Percentiles rank a stretch among this genome's conserved stretches.
phyloP scores from a whole-genome alignment of 2,113 vertebrate genomes.

The Cyanoramphus novaezelandiae region DNA sequence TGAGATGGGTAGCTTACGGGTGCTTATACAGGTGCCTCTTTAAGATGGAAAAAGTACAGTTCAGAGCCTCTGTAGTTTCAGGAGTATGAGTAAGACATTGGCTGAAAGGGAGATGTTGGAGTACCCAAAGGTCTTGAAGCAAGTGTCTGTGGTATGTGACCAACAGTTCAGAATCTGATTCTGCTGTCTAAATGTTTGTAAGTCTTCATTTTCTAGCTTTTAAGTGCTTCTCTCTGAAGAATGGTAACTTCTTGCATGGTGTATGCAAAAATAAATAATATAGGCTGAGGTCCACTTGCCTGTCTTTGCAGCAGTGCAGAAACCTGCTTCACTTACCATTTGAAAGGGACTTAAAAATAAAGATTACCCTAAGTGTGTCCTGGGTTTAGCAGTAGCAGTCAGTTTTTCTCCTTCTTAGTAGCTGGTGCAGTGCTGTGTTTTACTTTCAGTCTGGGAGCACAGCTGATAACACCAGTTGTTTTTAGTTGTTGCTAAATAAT shows the following conservation, averaged over 20 bases:
- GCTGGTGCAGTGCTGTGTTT: too few species aligned
- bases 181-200: background rate
- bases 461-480: too few species aligned
- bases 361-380: background rate
- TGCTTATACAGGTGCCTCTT: background rate
- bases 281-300: fast-evolving
- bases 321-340: background rate
- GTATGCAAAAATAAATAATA: background rate
- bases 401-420: too few species aligned
- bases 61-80: background rate
- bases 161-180: background rate
- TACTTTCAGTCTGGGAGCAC: too few species aligned
- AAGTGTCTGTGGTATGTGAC: fast-evolving
- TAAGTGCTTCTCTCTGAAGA: background rate
- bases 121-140: background rate
- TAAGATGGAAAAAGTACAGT: background rate
- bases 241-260: background rate
- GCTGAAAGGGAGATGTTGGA: background rate
- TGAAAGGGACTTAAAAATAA: background rate
- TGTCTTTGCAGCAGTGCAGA: background rate
- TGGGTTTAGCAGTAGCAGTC: too few species aligned
- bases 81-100: background rate
- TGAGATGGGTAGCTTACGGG: background rate
- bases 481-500: too few species aligned
- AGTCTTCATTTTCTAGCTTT: background rate